A percentile compares a stretch with the other conserved stretches of the same genome.
Evolutionary conservation across 1,140 invertebrate genomes (phyloP).

Genomic region (Trachymyrmex septentrionalis): DNA sequence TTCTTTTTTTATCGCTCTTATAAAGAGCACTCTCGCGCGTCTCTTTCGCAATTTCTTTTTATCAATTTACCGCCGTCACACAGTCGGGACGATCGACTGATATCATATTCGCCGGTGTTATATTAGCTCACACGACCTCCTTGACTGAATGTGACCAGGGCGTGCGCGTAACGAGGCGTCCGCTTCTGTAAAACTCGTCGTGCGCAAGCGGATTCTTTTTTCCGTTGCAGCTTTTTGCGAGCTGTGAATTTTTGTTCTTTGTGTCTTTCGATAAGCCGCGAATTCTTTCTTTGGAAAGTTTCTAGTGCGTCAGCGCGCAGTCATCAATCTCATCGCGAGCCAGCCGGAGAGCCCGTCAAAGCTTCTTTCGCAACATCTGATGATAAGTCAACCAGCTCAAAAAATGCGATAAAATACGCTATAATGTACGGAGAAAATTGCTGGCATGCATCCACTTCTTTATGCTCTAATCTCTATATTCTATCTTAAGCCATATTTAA

Average conservation of each 20-base stretch:
- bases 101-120: conserved; percentile 49
- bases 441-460: conserved; percentile 13
- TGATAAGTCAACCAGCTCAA: conserved; percentile 49
- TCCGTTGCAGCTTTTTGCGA: neutral
- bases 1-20: conserved; percentile 49
- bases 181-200: conserved; percentile 39
- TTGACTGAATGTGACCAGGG: conserved; percentile 37
- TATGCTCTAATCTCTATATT: neutral
- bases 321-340: conserved; percentile 45
- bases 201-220: conserved; percentile 57
- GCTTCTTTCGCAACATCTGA: conserved; percentile 49
- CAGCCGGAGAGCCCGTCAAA: conserved; percentile 14
- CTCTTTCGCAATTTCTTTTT: conserved; percentile 60
- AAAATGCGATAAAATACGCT: conserved; percentile 43
- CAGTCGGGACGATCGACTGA: conserved; percentile 32
- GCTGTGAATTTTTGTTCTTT: conserved; percentile 39
- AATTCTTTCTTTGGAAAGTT: conserved; percentile 50
- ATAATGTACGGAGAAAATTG: conserved; percentile 26
- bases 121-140: conserved; percentile 51
- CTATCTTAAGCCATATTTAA: neutral
- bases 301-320: conserved; percentile 39
- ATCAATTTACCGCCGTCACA: conserved; percentile 43
- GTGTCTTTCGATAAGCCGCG: conserved; percentile 45
- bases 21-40: conserved; percentile 10
- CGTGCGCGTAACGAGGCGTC: conserved; percentile 13